Percentiles rank a stretch among this genome's conserved stretches.
These are phyloP conservation scores for Forbesichthys agassizii DNA, from an alignment of 2,113 vertebrate genomes.

Conservation along the genomic window DNA sequence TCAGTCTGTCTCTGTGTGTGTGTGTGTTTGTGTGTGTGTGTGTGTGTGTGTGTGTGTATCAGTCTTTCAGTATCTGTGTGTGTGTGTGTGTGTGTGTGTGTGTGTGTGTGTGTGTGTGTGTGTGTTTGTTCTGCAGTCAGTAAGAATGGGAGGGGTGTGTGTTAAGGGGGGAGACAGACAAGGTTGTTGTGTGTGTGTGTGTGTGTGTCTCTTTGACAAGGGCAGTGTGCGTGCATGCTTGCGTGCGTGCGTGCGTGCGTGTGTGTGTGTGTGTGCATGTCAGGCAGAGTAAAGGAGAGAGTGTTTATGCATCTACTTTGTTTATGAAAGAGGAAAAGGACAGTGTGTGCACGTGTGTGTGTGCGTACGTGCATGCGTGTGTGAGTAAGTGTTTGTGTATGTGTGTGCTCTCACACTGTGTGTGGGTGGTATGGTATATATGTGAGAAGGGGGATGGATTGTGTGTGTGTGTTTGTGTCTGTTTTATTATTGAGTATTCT, in stretches of 20 bases:
- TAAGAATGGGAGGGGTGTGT: constrained; percentile 67
- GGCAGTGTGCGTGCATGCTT: constrained; percentile 11
- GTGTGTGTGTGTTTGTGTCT: constrained; percentile 55
- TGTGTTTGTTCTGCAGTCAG: constrained; percentile 69
- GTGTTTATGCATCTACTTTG: constrained; percentile 82
- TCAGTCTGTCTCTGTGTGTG: constrained; percentile 28
- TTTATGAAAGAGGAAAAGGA: constrained; percentile 80
- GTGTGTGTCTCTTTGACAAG: constrained; percentile 25
- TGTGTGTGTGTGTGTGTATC: constrained; percentile 60
- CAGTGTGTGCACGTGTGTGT: constrained; percentile 39
- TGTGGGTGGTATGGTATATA: constrained; percentile 67
- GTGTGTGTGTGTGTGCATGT: constrained; percentile 46
- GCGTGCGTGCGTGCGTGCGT: constrained; percentile 39
- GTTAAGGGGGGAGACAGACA: constrained; percentile 64
- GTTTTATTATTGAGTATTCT: constrained; percentile 61
- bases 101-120: constrained; percentile 60
- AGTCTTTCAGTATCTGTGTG: constrained; percentile 29
- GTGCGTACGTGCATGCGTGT: constrained; percentile 22
- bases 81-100: constrained; percentile 48
- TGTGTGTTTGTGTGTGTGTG: constrained; percentile 35
- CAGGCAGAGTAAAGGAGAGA: constrained; percentile 68
- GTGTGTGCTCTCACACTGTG: constrained; percentile 32
- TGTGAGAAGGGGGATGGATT: constrained; percentile 25
- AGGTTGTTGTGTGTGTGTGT: constrained; percentile 62
- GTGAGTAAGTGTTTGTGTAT: constrained; percentile 40